These are phyloP conservation scores for Hapalemur alaotrensis DNA, from an alignment of 2,797 vertebrate species.

Conservation along the genomic window DNA sequence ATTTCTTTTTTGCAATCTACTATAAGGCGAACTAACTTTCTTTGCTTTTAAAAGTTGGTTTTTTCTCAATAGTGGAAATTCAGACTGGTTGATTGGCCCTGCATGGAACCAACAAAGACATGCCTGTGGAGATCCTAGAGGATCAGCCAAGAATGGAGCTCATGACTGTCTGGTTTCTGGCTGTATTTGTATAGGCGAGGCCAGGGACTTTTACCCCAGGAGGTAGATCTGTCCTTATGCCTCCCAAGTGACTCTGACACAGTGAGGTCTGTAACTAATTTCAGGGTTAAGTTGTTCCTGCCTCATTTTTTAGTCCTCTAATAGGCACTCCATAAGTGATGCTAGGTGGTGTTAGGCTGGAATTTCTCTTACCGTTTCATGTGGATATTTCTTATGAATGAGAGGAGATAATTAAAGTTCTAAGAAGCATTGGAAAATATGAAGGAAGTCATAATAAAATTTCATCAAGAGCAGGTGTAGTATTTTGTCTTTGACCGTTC, in stretches of 20 bases:
- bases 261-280: slow-evolving; percentile 14
- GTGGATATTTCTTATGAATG: slow-evolving; percentile 7
- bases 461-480: not conserved
- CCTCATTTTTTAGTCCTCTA: not conserved
- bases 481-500: not conserved
- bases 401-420: not conserved
- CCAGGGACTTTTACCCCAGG: not conserved
- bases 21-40: not conserved
- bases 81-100: not conserved
- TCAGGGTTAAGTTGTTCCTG: slow-evolving; percentile 15
- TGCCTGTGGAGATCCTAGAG: not conserved
- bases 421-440: not conserved
- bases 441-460: not conserved
- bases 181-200: not conserved
- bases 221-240: not conserved
- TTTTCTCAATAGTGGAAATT: slow-evolving; percentile 12
- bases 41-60: slow-evolving; percentile 1
- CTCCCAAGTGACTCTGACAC: not conserved
- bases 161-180: not conserved
- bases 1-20: slow-evolving; percentile 11
- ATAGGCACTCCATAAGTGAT: not conserved
- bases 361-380: slow-evolving; percentile 32
- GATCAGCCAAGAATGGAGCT: not conserved
- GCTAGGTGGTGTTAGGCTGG: not conserved
- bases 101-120: not conserved